Base-by-base conservation (phyloP, 2,113 vertebrate species). In the Dendropsophus ebraccatus region DNA sequence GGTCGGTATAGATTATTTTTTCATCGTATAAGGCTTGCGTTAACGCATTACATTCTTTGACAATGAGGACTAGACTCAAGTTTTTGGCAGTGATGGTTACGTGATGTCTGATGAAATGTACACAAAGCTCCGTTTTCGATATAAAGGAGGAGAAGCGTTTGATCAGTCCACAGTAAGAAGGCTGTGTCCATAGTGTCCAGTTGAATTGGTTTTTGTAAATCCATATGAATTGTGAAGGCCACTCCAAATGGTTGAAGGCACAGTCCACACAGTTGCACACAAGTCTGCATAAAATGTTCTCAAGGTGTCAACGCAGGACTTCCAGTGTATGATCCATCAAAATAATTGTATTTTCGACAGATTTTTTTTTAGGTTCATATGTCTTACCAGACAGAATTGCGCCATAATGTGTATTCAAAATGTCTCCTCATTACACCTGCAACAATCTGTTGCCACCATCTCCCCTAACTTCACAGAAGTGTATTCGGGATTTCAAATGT, bases 381-480 rank as follows among this genome's bases (percentile, higher is more conserved):
- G 56, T 47, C 37, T 60, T 47, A 81, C 56, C 23, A 65, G 77
- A 25, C 75, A 50, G 30, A 62, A 41, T 28, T 19, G 23, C 35
- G 23, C 23, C 21, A 9, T 25, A 80, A 25, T 13, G 12, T 37
- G 54, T n/a, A n/a, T n/a, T 11, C 50, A 35, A 56, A 5, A 45
- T 77, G 13, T 32, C 49, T 78, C 21, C 52, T 37, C n/a, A 28
- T 28, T 75, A 50, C 41, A 75, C 73, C 35, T 60, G 78, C 78
- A 81, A 81, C 78, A 81, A 81, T 62, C 78, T 81, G 78, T 65
- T 81, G 78, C 78, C 78, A 81, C 56, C 56, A 47, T 81, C 56
- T 65, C n/a, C 78, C 78, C 56, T 65, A 62, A 81, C 78, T 81
- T 81, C 78, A 81, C 78, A 81, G 78, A 81, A 81, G 78, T 65